Percentiles rank a stretch among this genome's conserved stretches.
Conservation (phyloP, 2,888 invertebrate species). For the Metallyticus violacea region DNA sequence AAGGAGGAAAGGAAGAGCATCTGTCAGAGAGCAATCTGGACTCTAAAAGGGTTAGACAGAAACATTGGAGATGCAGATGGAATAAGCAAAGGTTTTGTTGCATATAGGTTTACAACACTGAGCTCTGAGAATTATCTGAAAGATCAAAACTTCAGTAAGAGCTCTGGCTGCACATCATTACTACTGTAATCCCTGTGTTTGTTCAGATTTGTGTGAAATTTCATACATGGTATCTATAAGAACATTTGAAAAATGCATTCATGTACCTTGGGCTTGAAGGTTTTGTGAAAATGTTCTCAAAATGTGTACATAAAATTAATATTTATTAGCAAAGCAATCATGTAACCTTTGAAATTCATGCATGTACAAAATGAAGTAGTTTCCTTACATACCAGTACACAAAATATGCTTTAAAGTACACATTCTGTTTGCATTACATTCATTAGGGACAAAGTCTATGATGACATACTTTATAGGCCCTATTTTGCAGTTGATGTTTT, state of each 20-base stretch:
- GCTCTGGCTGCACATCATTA: no score
- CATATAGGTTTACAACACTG: no score
- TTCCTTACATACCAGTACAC: constrained; percentile 21
- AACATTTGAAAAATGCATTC: neutral
- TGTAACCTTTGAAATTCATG: constrained; percentile 24
- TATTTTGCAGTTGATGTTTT: neutral
- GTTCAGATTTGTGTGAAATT: no score
- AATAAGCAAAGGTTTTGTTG: no score
- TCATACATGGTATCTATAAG: neutral
- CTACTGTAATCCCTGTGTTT: no score
- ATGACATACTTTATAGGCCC: constrained; percentile 4
- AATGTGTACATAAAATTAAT: constrained; percentile 21
- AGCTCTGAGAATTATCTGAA: no score
- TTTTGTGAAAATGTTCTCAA: neutral
- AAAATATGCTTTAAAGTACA: constrained; percentile 29
- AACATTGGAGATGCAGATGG: no score
- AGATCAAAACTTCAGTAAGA: no score
- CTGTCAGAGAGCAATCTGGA: no score
- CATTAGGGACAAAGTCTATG: neutral
- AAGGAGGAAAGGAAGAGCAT: no score
- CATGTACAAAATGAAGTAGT: constrained; percentile 26
- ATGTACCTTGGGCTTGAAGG: neutral
- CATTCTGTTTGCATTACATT: constrained; percentile 8
- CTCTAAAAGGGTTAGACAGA: no score
- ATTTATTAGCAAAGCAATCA: constrained; percentile 31